phyloP scores from a whole-genome alignment of 2,888 invertebrate genomes.

The Cerastoderma edule region DNA sequence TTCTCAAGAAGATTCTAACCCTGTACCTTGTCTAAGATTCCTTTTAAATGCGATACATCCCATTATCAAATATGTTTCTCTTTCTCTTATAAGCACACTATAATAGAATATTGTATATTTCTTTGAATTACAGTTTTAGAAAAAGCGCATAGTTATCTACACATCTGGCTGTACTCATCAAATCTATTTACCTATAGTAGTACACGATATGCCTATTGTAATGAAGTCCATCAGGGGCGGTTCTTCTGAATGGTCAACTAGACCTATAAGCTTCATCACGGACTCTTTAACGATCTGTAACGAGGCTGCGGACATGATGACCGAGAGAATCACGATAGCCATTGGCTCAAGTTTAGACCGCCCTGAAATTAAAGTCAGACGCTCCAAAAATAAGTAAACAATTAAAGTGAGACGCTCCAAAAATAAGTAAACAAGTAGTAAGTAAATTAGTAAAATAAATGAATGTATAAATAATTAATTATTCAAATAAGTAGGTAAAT shows the following conservation, averaged over 20 bases:
- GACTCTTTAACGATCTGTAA: conserved; percentile 84
- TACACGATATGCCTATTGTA: conserved; percentile 76
- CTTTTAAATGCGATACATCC: too few species aligned
- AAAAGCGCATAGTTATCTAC: too few species aligned
- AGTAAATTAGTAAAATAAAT: too few species aligned
- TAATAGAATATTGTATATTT: too few species aligned
- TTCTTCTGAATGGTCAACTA: conserved; percentile 62
- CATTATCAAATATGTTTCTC: too few species aligned
- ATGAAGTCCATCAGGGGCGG: conserved; percentile 73
- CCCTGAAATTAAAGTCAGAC: conserved; percentile 66
- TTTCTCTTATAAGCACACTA: too few species aligned
- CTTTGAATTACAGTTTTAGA: too few species aligned
- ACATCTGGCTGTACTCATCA: too few species aligned
- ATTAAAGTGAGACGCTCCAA: background rate
- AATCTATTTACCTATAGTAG: conserved; percentile 76
- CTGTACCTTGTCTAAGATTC: too few species aligned
- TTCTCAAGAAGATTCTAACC: too few species aligned
- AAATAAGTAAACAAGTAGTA: background rate
- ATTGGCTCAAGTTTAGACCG: conserved; percentile 84
- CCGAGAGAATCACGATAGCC: conserved; percentile 84
- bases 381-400: background rate
- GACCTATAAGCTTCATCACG: conserved; percentile 77
- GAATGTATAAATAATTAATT: too few species aligned
- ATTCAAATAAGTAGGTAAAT: too few species aligned
- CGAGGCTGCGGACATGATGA: conserved; percentile 85